Percentiles rank a stretch among this genome's conserved stretches.
phyloP scores from a whole-genome alignment of 2,113 vertebrate species.

The Ginglymostoma cirratum region DNA sequence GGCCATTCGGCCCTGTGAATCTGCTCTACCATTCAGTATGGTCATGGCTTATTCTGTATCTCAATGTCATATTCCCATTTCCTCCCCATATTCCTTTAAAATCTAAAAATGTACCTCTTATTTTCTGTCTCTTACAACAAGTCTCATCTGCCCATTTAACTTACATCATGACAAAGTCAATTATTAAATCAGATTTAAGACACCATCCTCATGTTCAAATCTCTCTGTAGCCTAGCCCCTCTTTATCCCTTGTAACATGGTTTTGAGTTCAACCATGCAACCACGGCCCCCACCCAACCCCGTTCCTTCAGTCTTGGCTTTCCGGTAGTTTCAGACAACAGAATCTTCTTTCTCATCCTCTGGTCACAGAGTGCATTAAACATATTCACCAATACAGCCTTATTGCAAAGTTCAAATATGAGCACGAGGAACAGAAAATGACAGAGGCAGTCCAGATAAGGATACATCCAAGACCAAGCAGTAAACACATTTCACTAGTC shows the following conservation, averaged over 20 bases:
- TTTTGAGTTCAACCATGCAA: not conserved
- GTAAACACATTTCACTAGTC: not conserved
- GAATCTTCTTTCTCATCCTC: not conserved
- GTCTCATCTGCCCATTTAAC: not conserved
- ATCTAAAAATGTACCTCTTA: too few species aligned
- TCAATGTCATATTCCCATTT: too few species aligned
- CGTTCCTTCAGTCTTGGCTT: not conserved
- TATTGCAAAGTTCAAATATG: not conserved
- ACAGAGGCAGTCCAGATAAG: not conserved
- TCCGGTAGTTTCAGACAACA: not conserved
- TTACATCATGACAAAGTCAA: not conserved
- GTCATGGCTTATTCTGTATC: too few species aligned
- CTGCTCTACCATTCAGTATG: too few species aligned
- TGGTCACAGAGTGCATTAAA: not conserved
- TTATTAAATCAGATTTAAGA: not conserved
- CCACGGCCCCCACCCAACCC: not conserved
- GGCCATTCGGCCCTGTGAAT: too few species aligned
- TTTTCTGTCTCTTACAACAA: not conserved
- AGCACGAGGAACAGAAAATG: not conserved
- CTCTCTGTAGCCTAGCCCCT: too few species aligned
- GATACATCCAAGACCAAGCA: not conserved
- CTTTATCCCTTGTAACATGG: not conserved
- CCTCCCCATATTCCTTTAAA: too few species aligned
- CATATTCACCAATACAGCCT: not conserved
- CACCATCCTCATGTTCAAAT: not conserved